Evolutionary conservation across 2,888 invertebrate species (phyloP), one percentile per base, ranked within the genome.

Genomic region (Baronia brevicornis): DNA sequence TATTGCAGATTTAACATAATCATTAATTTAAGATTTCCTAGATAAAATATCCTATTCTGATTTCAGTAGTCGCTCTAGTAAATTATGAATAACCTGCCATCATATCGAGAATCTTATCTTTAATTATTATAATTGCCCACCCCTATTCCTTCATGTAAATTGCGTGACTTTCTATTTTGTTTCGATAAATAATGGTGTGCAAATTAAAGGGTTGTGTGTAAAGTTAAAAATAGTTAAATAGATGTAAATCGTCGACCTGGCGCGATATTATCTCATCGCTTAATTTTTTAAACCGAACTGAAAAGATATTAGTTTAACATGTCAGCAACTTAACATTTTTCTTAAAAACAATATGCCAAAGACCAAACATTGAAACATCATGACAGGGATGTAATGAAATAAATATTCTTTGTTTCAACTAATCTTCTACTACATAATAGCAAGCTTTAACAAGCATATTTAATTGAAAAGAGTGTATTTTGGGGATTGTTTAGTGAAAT

Each of bases 131-230:
- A 57, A 48, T 45, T 53, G 60, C 51, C 57, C 55, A 65, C 50
- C 48, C 54, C 44, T 44, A 50, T 65, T 66, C 44, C 42, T 54
- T 64, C 48, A 41, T 48, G n/a, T n/a, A 44, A 53, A 57, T 51
- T 51, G 54, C 49, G 57, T 48, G 53, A 58, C 51, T 55, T 70
- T 72, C 54, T 73, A 54, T 63, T 68, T 65, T 58, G 54, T 60
- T 68, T 57, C 62, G 64, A 62, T 60, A 59, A 61, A 57, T 69
- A 73, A 79, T 72, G 79, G 80, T 77, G 82, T 84, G 84, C 82
- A 84, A 80, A 82, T 71, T 75, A 78, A 82, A 84, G 73, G 84
- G 84, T 84, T 84, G 84, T 84, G 84, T 84, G 82, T 84, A 84
- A 84, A 80, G 67, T 78, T 79, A 79, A 78, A n/a, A 72, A 74